These are phyloP conservation scores for Rhynchophorus ferrugineus DNA, from an alignment of 1,140 invertebrate genomes.

Conservation along the genomic window DNA sequence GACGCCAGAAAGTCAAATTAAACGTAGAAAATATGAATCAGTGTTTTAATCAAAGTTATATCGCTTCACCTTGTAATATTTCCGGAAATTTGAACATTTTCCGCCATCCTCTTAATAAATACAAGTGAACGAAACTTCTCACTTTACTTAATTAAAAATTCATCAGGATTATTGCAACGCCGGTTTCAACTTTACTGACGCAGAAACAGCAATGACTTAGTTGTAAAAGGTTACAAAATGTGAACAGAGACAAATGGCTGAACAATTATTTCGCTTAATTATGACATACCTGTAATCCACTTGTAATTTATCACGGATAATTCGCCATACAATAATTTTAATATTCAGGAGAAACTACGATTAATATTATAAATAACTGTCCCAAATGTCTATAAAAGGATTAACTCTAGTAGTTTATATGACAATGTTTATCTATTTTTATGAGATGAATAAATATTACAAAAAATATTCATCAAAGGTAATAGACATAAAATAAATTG, in stretches of 20 bases:
- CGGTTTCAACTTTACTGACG: neutral
- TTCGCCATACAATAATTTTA: neutral
- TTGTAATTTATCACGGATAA: neutral
- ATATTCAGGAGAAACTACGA: too few species aligned
- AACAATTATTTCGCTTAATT: neutral
- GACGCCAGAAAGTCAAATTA: too few species aligned
- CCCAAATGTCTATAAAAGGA: too few species aligned
- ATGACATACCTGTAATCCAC: neutral
- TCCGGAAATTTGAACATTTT: neutral
- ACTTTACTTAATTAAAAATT: slow-evolving; percentile 6
- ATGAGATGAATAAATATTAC: too few species aligned
- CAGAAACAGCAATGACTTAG: neutral
- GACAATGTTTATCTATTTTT: too few species aligned
- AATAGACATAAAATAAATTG: too few species aligned
- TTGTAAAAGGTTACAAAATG: neutral
- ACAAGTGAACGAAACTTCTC: neutral
- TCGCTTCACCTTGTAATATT: neutral
- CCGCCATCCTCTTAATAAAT: neutral
- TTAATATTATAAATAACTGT: too few species aligned
- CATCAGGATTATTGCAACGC: neutral
- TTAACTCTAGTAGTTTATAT: too few species aligned
- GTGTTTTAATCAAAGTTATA: neutral
- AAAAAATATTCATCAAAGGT: too few species aligned
- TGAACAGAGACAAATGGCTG: neutral
- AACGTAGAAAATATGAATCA: too few species aligned